Evolutionary conservation across 1,140 invertebrate genomes (phyloP).

Genomic region (Anadara kagoshimensis): DNA sequence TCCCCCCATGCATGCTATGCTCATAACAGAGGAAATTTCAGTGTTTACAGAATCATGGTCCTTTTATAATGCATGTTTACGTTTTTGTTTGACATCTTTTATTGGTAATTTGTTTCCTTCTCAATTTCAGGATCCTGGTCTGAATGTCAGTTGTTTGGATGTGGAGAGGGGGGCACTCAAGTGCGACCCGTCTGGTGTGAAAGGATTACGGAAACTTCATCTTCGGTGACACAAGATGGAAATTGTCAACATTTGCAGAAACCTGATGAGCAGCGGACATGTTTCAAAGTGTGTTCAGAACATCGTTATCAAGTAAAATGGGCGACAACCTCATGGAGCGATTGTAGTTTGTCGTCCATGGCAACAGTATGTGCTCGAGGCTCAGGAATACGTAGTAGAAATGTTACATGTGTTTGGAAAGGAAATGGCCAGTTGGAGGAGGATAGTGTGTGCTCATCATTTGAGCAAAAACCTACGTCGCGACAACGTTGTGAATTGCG

Average conservation of each 20-base stretch:
- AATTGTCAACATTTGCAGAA: slow-evolving; percentile 33
- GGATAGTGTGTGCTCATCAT: slow-evolving; percentile 31
- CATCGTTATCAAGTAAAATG: slow-evolving; percentile 35
- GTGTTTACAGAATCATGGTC: no score
- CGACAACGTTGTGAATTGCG: slow-evolving; percentile 52
- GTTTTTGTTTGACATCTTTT: no score
- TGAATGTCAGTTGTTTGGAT: no score
- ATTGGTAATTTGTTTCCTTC: no score
- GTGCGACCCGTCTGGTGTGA: no score
- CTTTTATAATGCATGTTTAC: no score
- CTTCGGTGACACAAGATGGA: slow-evolving; percentile 11
- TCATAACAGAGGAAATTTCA: no score
- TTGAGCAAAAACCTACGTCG: slow-evolving; percentile 46
- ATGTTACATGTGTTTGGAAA: slow-evolving; percentile 40
- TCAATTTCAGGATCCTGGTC: no score
- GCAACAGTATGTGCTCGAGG: slow-evolving; percentile 33
- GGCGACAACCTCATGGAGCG: slow-evolving; percentile 29
- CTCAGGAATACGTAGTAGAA: slow-evolving; percentile 35
- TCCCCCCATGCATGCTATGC: no score
- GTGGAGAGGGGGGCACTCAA: no score
- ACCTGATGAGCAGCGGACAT: slow-evolving; percentile 22
- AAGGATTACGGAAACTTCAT: slow-evolving; percentile 31
- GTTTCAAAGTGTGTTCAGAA: slow-evolving; percentile 40
- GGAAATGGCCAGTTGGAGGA: slow-evolving; percentile 21
- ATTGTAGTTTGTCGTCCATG: slow-evolving; percentile 31